These are phyloP conservation scores for Aspiorhynchus laticeps DNA, from an alignment of 2,113 vertebrate species.

Conservation along the genomic window DNA sequence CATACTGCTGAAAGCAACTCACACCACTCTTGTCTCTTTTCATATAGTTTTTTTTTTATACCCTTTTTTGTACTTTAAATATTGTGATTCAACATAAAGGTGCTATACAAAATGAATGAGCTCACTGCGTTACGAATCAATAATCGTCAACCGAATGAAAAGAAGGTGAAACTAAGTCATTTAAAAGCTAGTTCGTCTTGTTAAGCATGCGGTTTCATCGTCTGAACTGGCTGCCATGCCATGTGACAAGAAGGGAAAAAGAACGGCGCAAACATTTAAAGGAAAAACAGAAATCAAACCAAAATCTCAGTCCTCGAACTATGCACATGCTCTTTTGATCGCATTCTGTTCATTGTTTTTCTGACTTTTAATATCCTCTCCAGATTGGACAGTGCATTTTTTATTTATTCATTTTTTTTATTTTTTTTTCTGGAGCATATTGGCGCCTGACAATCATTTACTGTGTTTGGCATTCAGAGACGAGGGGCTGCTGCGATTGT, in stretches of 20 bases:
- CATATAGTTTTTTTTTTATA: slow-evolving; percentile 70
- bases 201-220: slow-evolving; percentile 89
- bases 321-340: slow-evolving; percentile 85
- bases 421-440: slow-evolving; percentile 69
- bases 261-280: slow-evolving; percentile 53
- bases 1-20: slow-evolving; percentile 95
- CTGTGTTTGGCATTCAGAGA: slow-evolving; percentile 85
- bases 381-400: slow-evolving; percentile 12
- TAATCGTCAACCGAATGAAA: slow-evolving; percentile 74
- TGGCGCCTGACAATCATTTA: slow-evolving; percentile 86
- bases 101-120: slow-evolving; percentile 89
- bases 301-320: slow-evolving; percentile 65
- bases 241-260: slow-evolving; percentile 72
- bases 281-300: slow-evolving; percentile 38
- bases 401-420: slow-evolving; percentile 1
- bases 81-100: slow-evolving; percentile 85
- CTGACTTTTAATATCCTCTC: background rate
- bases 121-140: slow-evolving; percentile 85
- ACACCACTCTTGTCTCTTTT: slow-evolving; percentile 81
- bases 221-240: slow-evolving; percentile 92
- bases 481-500: slow-evolving; percentile 76
- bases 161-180: slow-evolving; percentile 79
- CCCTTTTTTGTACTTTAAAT: slow-evolving; percentile 69
- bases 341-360: slow-evolving; percentile 59
- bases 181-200: slow-evolving; percentile 81